phyloP scores from a whole-genome alignment of 1,140 invertebrate species.

The Megathymus violae region DNA sequence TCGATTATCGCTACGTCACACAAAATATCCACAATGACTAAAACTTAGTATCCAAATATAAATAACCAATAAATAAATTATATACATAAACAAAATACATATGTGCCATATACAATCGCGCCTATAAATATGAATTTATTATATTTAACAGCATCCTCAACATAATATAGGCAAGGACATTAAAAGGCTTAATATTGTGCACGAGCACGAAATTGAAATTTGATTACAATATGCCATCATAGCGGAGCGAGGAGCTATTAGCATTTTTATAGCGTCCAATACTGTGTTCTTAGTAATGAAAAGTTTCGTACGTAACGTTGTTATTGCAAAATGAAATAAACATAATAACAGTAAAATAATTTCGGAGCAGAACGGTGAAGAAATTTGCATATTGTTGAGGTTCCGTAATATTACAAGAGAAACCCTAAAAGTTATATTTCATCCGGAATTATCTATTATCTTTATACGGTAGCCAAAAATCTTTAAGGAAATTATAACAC shows the following conservation, averaged over 20 bases:
- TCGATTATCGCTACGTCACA: too few relatives aligned
- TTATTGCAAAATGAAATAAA: slow-evolving; percentile 22
- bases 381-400: slow-evolving; percentile 3
- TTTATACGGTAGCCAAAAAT: too few relatives aligned
- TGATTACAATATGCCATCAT: slow-evolving; percentile 28
- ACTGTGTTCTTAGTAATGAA: slow-evolving; percentile 7
- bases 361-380: too few relatives aligned
- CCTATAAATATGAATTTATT: slow-evolving; percentile 8
- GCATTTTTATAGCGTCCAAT: slow-evolving; percentile 29
- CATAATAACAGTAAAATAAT: slow-evolving; percentile 13
- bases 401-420: too few relatives aligned
- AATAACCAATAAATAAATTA: too few relatives aligned
- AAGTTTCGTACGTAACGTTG: slow-evolving; percentile 11
- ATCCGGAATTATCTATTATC: too few relatives aligned
- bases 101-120: too few relatives aligned
- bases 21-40: too few relatives aligned
- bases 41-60: too few relatives aligned
- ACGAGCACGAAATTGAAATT: slow-evolving; percentile 31
- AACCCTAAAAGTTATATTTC: too few relatives aligned
- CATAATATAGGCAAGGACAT: slow-evolving; percentile 14
- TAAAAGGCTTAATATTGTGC: slow-evolving; percentile 33
- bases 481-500: too few relatives aligned
- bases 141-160: slow-evolving; percentile 1
- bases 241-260: slow-evolving; percentile 10
- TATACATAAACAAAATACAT: too few relatives aligned